These are phyloP conservation scores for Ecdyonurus torrentis DNA, from an alignment of 2,888 invertebrate genomes.

Conservation along the genomic window DNA sequence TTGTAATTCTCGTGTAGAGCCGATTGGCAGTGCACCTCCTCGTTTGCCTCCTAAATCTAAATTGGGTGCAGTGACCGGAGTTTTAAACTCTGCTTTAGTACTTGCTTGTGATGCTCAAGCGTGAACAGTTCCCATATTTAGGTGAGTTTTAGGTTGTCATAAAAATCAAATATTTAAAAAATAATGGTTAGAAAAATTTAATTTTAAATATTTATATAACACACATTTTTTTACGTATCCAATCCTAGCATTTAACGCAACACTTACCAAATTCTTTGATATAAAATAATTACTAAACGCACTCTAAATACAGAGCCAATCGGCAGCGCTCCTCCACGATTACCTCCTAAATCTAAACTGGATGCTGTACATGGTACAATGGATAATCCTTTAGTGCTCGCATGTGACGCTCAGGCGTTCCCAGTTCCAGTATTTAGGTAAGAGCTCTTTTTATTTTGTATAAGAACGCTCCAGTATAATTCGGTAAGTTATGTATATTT, in stretches of 20 bases:
- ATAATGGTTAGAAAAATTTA: no score
- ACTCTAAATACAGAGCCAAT: conserved; percentile 20
- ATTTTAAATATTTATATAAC: no score
- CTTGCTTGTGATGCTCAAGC: conserved; percentile 17
- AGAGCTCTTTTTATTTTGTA: conserved; percentile 9
- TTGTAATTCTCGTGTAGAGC: no score
- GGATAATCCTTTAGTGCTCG: conserved; percentile 18
- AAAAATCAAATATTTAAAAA: no score
- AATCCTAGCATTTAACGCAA: no score
- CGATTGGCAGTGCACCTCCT: conserved; percentile 34
- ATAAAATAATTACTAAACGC: conserved; percentile 6
- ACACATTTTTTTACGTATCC: not conserved
- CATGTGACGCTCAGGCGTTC: conserved; percentile 15
- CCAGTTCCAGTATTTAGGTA: conserved; percentile 21
- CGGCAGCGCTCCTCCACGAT: conserved; percentile 36
- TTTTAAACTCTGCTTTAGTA: conserved; percentile 16
- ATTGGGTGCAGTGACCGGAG: conserved; percentile 22
- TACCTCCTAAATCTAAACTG: conserved; percentile 31
- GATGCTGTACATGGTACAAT: conserved; percentile 19
- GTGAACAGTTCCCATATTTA: conserved; percentile 16
- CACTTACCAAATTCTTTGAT: conserved; percentile 5
- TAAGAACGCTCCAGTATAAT: not conserved
- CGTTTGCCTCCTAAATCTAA: conserved; percentile 32
- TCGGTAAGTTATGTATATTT: no score
- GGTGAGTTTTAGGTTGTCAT: no score